Evolutionary conservation across 2,888 invertebrate genomes (phyloP).

Genomic region (Drosophila glabriapex): DNA sequence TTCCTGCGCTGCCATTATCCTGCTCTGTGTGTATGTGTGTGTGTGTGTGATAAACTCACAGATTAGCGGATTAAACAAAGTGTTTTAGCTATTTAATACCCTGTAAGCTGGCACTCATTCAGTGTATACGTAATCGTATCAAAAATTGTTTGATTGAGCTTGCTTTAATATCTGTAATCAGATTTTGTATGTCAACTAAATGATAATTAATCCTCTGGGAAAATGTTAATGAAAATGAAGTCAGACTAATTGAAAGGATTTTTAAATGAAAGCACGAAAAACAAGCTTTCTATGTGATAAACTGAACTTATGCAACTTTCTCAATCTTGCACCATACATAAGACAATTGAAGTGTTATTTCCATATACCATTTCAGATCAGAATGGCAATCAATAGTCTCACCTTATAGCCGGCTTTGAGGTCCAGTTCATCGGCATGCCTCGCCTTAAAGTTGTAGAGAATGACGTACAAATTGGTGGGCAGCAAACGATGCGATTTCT

Average conservation of each 20-base stretch:
- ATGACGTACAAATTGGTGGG: constrained; percentile 97
- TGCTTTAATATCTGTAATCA: not conserved
- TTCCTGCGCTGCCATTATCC: constrained; percentile 39
- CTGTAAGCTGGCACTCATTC: not conserved
- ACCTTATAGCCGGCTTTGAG: constrained; percentile 94
- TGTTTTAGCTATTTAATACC: constrained; percentile 54
- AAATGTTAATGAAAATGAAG: not conserved
- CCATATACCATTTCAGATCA: not conserved
- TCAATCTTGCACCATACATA: not conserved
- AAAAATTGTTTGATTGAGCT: not conserved
- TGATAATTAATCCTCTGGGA: not conserved
- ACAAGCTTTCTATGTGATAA: not conserved
- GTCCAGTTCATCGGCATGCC: constrained; percentile 97
- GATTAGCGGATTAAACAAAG: constrained; percentile 74
- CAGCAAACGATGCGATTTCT: constrained; percentile 94
- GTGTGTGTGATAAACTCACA: constrained; percentile 46
- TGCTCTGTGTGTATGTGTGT: constrained; percentile 11
- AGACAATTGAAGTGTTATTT: not conserved
- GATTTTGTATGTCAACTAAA: not conserved
- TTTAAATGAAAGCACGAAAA: not conserved
- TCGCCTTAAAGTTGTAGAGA: constrained; percentile 96
- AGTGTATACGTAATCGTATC: not conserved
- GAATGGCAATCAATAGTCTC: constrained; percentile 18
- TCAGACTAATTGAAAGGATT: not conserved
- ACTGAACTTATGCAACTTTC: not conserved